Evolutionary conservation across 2,888 invertebrate species (phyloP).

Genomic region (Labia minor): DNA sequence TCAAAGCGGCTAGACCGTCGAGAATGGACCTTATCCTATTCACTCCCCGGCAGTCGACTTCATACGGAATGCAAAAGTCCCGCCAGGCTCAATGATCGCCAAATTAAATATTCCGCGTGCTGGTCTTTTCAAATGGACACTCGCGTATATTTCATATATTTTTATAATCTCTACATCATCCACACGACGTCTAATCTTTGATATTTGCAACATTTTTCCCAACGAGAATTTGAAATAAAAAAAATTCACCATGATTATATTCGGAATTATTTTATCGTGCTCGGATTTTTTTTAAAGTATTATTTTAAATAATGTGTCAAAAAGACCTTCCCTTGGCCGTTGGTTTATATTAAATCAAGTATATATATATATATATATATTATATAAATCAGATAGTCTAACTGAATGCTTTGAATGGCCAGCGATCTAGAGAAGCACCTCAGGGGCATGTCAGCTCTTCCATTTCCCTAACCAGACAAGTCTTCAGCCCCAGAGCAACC

Average conservation of each 20-base stretch:
- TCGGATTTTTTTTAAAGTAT: not conserved
- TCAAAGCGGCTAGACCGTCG: constrained; percentile 8
- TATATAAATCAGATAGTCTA: not conserved
- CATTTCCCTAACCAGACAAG: not conserved
- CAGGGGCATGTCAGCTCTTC: constrained; percentile 13
- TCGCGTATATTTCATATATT: constrained; percentile 13
- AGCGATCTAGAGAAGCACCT: not conserved
- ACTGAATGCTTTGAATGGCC: not conserved
- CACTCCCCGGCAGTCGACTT: not conserved
- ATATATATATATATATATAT: no score
- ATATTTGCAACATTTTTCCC: constrained; percentile 8
- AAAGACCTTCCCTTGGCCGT: not conserved
- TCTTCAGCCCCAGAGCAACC: not conserved
- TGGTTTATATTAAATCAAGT: not conserved
- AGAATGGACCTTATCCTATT: not conserved
- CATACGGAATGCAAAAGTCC: constrained; percentile 5
- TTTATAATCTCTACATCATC: constrained; percentile 13
- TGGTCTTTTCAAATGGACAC: constrained; percentile 2
- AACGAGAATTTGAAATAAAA: not conserved
- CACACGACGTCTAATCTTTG: constrained; percentile 7
- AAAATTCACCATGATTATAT: not conserved
- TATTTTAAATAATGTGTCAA: not conserved
- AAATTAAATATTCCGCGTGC: constrained; percentile 1
- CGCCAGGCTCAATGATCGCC: constrained; percentile 2
- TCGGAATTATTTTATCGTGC: constrained; percentile 2